Evolutionary conservation across 2,113 vertebrate species (phyloP).

Genomic region (Hippocampus zosterae): DNA sequence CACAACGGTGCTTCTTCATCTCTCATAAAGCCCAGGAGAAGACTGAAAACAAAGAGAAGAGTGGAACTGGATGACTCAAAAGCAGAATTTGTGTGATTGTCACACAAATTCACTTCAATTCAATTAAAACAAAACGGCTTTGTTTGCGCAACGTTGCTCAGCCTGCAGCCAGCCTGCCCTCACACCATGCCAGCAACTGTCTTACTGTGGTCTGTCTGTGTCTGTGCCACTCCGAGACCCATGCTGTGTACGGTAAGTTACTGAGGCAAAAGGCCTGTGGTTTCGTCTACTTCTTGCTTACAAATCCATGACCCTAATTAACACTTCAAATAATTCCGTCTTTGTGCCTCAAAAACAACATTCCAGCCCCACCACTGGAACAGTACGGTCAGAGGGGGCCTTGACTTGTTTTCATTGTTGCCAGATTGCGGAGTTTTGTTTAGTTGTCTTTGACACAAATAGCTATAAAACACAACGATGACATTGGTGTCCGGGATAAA

Average conservation of each 20-base stretch:
- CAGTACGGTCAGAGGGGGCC: slow-evolving; percentile 28
- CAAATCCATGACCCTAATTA: slow-evolving; percentile 70
- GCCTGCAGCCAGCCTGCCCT: slow-evolving; percentile 55
- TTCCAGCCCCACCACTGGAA: slow-evolving; percentile 66
- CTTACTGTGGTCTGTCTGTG: slow-evolving; percentile 61
- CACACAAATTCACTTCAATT: not conserved
- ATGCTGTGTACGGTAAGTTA: slow-evolving; percentile 37
- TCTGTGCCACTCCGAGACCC: slow-evolving; percentile 13
- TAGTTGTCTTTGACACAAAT: slow-evolving; percentile 28
- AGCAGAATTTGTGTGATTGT: not conserved
- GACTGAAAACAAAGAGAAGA: slow-evolving; percentile 58
- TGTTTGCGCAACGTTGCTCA: slow-evolving; percentile 54
- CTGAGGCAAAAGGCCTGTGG: slow-evolving; percentile 56
- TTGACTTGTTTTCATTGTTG: slow-evolving; percentile 45
- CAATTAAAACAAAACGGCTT: slow-evolving; percentile 31
- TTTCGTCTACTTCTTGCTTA: slow-evolving; percentile 57
- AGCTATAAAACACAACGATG: slow-evolving; percentile 17
- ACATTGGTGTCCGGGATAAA: slow-evolving; percentile 18
- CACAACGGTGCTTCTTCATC: slow-evolving; percentile 73
- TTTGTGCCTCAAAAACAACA: slow-evolving; percentile 69
- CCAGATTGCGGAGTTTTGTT: slow-evolving; percentile 47
- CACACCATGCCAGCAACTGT: slow-evolving; percentile 61
- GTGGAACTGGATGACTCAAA: not conserved
- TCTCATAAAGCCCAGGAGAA: slow-evolving; percentile 82
- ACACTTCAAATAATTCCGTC: slow-evolving; percentile 62